Evolutionary conservation across 2,113 vertebrate species (phyloP), one percentile per base, ranked within the genome.

Genomic region (Tetrao urogallus): DNA sequence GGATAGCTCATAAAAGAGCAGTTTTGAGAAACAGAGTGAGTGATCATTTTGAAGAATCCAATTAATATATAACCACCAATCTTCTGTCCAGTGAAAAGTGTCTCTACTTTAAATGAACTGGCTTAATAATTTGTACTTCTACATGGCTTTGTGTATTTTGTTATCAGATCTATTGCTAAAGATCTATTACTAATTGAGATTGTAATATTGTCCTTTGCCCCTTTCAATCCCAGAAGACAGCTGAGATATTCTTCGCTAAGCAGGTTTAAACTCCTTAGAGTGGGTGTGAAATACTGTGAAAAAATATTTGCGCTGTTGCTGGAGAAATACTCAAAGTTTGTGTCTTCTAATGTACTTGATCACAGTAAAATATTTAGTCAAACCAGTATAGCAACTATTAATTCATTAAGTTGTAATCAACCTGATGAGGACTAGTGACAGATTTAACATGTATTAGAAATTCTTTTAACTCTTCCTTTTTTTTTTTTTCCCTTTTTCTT

Each of bases 331-430:
- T 73, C 34, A 88, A 82, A 56, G 28, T 30, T 88, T 6, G 50
- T 40, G 28, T 85, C 85, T 71, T 85, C 86, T n/a, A n/a, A 83
- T 92, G 32, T 30, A 76, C 34, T 86, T 94, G 25, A 43, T 20
- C 40, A 36, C 45, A 85, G 22, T 76, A 88, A 94, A 40, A 66
- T 70, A 70, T 77, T 86, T 90, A 83, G 13, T 70, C 27, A 73
- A 60, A 54, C n/a, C n/a, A 22, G 10, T 81, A 77, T n/a, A 63
- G 13, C 45, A 50, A n/a, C 4, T 24, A 40, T 32, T 67, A 43
- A 82, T 88, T 92, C 93, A 61, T 69, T 61, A 57, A 76, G 15
- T 81, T 87, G 52, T 85, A 90, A 92, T 85, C 93, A 70, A 28
- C 16, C 30, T 88, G 54, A 60, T 78, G 27, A 27, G 36, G 66